Evolutionary conservation across 2,888 invertebrate species (phyloP).

Genomic region (Ophioninae sp.): DNA sequence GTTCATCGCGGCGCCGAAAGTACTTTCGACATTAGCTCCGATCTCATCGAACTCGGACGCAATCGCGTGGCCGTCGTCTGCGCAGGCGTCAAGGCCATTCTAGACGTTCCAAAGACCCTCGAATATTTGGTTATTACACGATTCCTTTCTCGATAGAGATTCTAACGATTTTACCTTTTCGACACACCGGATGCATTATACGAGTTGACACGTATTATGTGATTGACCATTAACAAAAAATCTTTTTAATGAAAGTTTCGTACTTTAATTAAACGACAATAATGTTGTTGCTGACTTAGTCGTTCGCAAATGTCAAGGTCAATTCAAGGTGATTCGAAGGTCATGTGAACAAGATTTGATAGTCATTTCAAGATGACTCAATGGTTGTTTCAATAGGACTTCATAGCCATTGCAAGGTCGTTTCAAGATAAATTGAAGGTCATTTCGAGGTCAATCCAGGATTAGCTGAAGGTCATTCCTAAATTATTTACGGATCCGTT

Average conservation of each 20-base stretch:
- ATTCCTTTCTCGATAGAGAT: background rate
- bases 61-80: conserved; percentile 95
- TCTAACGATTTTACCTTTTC: background rate
- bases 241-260: background rate
- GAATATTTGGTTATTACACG: conserved; percentile 91
- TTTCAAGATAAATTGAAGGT: no score
- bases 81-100: conserved; percentile 97
- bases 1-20: conserved; percentile 94
- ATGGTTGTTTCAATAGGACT: no score
- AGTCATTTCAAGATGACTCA: no score
- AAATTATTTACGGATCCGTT: no score
- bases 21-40: conserved; percentile 97
- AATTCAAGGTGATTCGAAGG: no score
- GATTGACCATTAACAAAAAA: background rate
- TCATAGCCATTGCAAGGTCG: no score
- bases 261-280: background rate
- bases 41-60: conserved; percentile 93
- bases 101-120: conserved; percentile 96
- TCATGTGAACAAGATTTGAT: no score
- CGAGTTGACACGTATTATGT: background rate
- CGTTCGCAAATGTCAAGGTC: no score
- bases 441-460: no score
- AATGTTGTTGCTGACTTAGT: background rate
- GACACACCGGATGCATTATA: background rate
- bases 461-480: no score